Evolutionary conservation across 2,797 vertebrate species (phyloP).

Genomic region (Peromyscus attwateri): DNA sequence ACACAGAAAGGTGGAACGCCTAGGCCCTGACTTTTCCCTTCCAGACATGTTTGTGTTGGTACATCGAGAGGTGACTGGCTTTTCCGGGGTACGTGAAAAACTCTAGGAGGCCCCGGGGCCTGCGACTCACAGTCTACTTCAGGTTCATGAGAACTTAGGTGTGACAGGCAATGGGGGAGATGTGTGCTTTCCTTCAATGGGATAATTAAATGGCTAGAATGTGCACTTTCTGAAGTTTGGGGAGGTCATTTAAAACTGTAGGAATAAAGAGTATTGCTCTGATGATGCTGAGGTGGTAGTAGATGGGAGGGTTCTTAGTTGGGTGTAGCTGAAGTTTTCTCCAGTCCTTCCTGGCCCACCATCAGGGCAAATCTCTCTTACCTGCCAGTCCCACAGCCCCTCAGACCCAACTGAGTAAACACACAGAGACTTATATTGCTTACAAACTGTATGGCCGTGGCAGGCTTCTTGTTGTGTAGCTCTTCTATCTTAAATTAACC

Average conservation of each 20-base stretch:
- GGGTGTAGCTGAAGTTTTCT: background rate
- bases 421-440: too few relatives aligned
- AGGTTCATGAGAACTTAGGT: background rate
- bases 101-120: background rate
- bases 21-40: background rate
- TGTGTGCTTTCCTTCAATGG: background rate
- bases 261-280: background rate
- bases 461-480: too few relatives aligned
- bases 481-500: too few relatives aligned
- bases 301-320: background rate
- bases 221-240: background rate
- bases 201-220: background rate
- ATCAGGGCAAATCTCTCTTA: too few relatives aligned
- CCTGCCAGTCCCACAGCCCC: too few relatives aligned
- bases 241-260: too few relatives aligned
- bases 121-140: too few relatives aligned
- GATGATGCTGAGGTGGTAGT: background rate
- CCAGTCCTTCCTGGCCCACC: too few relatives aligned
- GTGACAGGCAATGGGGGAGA: background rate
- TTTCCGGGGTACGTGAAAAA: background rate
- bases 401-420: too few relatives aligned
- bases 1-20: background rate
- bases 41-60: background rate
- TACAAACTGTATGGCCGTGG: too few relatives aligned
- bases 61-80: background rate